Evolutionary conservation across 2,888 invertebrate genomes (phyloP), one percentile per base, ranked within the genome.

Genomic region (Andrena flavipes): DNA sequence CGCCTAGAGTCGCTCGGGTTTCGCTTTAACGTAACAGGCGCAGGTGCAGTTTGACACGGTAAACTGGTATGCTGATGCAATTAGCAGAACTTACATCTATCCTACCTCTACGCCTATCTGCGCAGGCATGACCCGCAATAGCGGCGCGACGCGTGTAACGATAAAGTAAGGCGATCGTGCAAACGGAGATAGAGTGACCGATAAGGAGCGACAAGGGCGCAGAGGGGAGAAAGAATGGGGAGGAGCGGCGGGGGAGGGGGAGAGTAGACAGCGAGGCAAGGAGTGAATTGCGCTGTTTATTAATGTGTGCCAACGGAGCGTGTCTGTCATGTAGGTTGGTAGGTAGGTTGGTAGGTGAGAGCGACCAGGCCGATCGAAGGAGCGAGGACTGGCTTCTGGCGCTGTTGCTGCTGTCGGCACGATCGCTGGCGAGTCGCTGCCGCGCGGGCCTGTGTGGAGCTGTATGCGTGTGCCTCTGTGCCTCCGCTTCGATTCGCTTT

Each of bases 61-160:
- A 84, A 90, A 90, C 91, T 90, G 90, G 92, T 91, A 92, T 91
- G 92, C 90, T 91, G 92, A 92, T 92, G 92, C 91, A 92, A 92
- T 92, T 92, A 92, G 92, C 87, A 89, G 86, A 80, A 79, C 82
- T 84, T 85, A 85, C 87, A 80, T 91, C 88, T 90, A 87, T 90
- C 82, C 87, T 72, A 87, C 67, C 64, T 75, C 56, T 80, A 75
- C 72, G 81, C 60, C 69, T 83, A 82, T 77, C 81, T 54, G 42
- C 49, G 49, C 4, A 5, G n/a, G 70, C 59, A 54, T 75, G 80
- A 72, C 56, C 80, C 69, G 69, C 63, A 68, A 30, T 75, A 54
- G 62, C 64, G 78, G 54, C 48, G 51, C 48, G 74, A 68, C 69
- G 70, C 35, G 68, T 70, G 77, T 73, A 76, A 77, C 72, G 82